Percentiles rank a stretch among this genome's conserved stretches.
Conservation (phyloP, 1,140 invertebrate species). For the Pinna nobilis region DNA sequence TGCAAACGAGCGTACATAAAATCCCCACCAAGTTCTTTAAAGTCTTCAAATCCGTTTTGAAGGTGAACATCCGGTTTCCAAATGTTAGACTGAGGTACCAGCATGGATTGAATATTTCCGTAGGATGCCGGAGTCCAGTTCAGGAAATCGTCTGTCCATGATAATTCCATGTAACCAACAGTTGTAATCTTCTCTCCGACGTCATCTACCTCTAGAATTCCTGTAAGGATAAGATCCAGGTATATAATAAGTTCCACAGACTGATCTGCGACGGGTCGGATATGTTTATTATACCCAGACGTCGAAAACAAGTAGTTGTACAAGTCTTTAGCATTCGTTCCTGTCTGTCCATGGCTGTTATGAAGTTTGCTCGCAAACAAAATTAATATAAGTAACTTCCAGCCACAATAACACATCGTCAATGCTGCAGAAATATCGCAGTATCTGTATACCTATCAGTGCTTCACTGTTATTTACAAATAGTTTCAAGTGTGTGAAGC, state of each 20-base stretch:
- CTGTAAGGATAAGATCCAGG: conserved; percentile 7
- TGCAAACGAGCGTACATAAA: conserved; percentile 1
- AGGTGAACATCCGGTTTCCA: conserved; percentile 37
- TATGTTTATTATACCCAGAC: conserved; percentile 10
- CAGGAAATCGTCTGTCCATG: conserved; percentile 26
- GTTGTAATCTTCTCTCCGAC: conserved; percentile 24
- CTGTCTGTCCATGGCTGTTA: conserved; percentile 16
- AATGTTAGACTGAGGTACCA: conserved; percentile 18
- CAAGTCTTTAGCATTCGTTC: conserved; percentile 1
- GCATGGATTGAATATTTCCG: not conserved
- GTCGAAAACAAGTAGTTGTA: conserved; percentile 24
- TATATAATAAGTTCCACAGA: not conserved
- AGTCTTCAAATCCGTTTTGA: conserved; percentile 25
- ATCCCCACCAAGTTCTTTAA: conserved; percentile 29
- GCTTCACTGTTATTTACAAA: too few relatives aligned
- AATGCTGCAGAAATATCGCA: too few relatives aligned
- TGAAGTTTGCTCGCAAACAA: too few relatives aligned
- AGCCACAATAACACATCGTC: too few relatives aligned
- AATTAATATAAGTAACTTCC: too few relatives aligned
- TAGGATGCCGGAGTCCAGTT: conserved; percentile 23
- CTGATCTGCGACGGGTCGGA: conserved; percentile 4
- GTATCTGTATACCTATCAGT: too few relatives aligned
- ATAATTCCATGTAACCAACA: not conserved
- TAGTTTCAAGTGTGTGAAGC: too few relatives aligned
- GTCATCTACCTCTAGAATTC: conserved; percentile 21